Evolutionary conservation across 2,113 vertebrate species (phyloP).

Genomic region (Sceloporus tristichus): DNA sequence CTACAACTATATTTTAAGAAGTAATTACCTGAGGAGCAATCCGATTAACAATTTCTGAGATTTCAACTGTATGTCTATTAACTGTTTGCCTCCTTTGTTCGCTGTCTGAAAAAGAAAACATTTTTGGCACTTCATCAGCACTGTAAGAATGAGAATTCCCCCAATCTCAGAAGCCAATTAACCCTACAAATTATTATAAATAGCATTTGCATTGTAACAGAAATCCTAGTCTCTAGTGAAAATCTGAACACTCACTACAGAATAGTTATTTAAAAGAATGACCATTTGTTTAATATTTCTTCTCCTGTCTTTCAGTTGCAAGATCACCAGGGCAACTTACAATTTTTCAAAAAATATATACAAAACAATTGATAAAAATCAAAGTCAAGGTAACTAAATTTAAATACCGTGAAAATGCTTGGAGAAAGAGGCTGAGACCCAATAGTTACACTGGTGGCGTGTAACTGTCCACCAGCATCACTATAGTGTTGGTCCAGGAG

Average conservation of each 20-base stretch:
- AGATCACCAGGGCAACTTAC: neutral
- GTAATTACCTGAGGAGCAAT: conserved; percentile 92
- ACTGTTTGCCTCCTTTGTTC: conserved; percentile 66
- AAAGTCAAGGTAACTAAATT: neutral
- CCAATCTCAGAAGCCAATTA: neutral
- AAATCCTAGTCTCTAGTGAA: neutral
- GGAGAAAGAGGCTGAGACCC: no score
- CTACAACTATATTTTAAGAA: neutral
- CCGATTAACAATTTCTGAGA: conserved; percentile 92
- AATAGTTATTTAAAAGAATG: no score
- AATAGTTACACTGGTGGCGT: no score
- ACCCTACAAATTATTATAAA: neutral
- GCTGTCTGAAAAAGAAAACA: conserved; percentile 65
- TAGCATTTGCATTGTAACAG: neutral
- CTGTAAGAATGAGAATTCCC: neutral
- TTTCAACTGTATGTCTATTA: conserved; percentile 80
- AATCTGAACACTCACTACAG: neutral
- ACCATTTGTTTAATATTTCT: neutral
- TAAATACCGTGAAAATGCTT: neutral
- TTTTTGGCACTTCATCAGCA: neutral
- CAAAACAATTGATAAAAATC: neutral
- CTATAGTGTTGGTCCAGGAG: no score
- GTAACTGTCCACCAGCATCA: no score
- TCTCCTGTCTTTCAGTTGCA: neutral
- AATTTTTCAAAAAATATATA: neutral